phyloP scores from a whole-genome alignment of 2,113 vertebrate genomes.

The Burhinus oedicnemus region DNA sequence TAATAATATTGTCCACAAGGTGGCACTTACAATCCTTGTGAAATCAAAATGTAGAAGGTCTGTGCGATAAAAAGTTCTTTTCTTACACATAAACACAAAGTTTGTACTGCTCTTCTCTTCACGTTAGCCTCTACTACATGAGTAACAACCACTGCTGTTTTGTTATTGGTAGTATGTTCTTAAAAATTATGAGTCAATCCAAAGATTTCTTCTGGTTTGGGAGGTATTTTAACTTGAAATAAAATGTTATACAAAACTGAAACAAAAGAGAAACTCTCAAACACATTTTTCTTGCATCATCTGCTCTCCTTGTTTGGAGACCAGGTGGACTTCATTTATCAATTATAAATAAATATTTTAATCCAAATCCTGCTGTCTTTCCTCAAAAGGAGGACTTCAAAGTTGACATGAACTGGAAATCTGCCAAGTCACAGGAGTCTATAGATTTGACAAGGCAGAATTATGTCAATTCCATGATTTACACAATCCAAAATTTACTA shows the following conservation, averaged over 20 bases:
- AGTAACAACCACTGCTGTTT: neutral
- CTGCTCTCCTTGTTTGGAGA: neutral
- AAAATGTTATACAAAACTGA: neutral
- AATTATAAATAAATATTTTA: neutral
- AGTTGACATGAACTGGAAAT: slow-evolving; percentile 4
- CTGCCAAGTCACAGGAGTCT: neutral
- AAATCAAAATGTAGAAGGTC: neutral
- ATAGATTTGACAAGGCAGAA: neutral
- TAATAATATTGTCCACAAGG: slow-evolving; percentile 61
- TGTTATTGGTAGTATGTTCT: neutral
- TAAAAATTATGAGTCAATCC: neutral
- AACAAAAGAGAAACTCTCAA: neutral
- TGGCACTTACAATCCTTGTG: slow-evolving; percentile 49
- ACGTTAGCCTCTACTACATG: neutral
- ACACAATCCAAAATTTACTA: neutral
- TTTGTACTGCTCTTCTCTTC: neutral
- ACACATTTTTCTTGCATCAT: neutral
- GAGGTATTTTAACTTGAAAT: neutral
- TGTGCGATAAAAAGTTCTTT: neutral
- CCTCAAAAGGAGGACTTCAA: slow-evolving; percentile 15
- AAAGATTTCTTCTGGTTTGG: neutral
- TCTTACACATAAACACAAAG: neutral
- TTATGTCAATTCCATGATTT: neutral
- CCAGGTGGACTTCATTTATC: slow-evolving; percentile 8
- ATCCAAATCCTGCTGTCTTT: neutral